Percentiles rank a stretch among this genome's conserved stretches.
Conservation (phyloP, 92 coral and sea anemone genomes). For the Virgularia gustaviana region DNA sequence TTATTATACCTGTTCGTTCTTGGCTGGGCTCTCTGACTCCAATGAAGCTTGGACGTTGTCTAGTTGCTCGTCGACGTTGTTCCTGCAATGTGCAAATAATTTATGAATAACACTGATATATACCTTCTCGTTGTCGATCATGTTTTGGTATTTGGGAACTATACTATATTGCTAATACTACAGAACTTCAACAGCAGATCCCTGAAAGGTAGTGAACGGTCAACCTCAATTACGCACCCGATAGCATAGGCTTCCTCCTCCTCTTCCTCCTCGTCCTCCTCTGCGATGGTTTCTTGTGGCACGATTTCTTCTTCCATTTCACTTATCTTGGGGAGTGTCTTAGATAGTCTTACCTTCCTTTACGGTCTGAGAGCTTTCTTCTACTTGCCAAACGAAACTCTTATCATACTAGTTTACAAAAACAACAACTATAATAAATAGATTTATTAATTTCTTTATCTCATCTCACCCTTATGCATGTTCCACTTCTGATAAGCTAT, state of each 20-base stretch:
- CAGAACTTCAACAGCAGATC: background rate
- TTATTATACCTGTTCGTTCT: slow-evolving; percentile 71
- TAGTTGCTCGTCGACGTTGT: slow-evolving; percentile 81
- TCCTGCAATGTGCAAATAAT: slow-evolving; percentile 40
- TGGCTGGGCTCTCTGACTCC: slow-evolving; percentile 81
- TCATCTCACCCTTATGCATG: no score
- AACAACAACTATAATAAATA: no score
- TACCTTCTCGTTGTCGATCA: background rate
- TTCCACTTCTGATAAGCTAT: no score
- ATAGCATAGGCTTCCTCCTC: slow-evolving; percentile 78
- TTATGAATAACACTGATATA: background rate
- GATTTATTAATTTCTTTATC: no score
- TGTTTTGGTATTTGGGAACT: background rate
- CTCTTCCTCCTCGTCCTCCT: no score
- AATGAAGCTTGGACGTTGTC: slow-evolving; percentile 88
- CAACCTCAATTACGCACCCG: no score
- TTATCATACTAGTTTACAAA: no score
- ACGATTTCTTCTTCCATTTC: slow-evolving; percentile 89
- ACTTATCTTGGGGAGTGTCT: slow-evolving; percentile 77
- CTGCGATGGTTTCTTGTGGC: slow-evolving; percentile 78
- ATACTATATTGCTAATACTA: background rate
- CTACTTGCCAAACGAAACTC: slow-evolving; percentile 58
- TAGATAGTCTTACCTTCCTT: slow-evolving; percentile 93
- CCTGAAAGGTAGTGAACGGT: background rate
- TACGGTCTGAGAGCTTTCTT: slow-evolving; percentile 88